Percentiles rank a stretch among this genome's conserved stretches.
phyloP scores from a whole-genome alignment of 2,888 invertebrate species.

The Nasonovia ribisnigri region DNA sequence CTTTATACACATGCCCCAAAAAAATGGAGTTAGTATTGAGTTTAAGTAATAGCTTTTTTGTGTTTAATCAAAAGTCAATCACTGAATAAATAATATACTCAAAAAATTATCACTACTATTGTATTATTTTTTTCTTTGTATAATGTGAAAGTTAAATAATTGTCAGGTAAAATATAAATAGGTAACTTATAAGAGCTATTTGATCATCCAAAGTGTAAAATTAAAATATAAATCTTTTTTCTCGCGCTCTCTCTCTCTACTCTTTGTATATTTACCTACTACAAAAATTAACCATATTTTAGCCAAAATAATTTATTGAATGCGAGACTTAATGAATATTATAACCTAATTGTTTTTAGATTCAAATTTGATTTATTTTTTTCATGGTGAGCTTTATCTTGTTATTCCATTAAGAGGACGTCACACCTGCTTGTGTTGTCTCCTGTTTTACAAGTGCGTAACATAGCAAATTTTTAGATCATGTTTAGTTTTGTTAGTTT shows the following conservation, averaged over 20 bases:
- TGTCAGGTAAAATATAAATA: not conserved
- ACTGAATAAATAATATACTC: not conserved
- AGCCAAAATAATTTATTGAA: not conserved
- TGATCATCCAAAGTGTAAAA: not conserved
- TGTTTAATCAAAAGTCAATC: not conserved
- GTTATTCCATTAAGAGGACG: not conserved
- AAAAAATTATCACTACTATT: not conserved
- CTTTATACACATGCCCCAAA: constrained; percentile 79
- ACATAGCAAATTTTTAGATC: too few species aligned
- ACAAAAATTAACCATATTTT: not conserved
- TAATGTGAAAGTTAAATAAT: not conserved
- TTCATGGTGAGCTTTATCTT: not conserved
- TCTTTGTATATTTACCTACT: not conserved
- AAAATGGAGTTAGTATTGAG: constrained; percentile 71
- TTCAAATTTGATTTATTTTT: not conserved
- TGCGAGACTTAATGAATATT: not conserved
- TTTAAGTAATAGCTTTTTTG: not conserved
- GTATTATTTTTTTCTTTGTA: not conserved
- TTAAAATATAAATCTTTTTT: not conserved
- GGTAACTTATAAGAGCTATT: not conserved
- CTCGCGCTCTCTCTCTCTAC: too few species aligned
- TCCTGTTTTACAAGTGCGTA: too few species aligned
- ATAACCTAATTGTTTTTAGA: not conserved
- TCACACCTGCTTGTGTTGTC: too few species aligned
- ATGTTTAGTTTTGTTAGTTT: too few species aligned